A percentile compares a stretch with the other conserved stretches of the same genome.
phyloP scores from a whole-genome alignment of 2,888 invertebrate genomes.

The Dynastes grantii region DNA sequence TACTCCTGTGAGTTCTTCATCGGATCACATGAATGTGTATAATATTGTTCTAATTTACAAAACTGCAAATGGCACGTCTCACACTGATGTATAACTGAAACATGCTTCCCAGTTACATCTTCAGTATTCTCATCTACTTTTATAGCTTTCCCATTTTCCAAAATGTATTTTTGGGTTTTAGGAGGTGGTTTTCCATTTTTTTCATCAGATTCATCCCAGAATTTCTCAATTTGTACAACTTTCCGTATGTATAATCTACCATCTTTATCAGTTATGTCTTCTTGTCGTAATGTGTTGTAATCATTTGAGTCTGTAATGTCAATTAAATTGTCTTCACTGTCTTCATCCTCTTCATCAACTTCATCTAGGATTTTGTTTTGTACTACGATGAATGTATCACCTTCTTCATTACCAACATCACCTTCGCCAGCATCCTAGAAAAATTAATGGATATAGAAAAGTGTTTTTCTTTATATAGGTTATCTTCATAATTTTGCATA shows the following conservation, averaged over 20 bases:
- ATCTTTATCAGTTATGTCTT: slow-evolving; percentile 72
- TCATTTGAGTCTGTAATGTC: slow-evolving; percentile 52
- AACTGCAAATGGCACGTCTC: slow-evolving; percentile 71
- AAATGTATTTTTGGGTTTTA: slow-evolving; percentile 60
- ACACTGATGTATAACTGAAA: slow-evolving; percentile 69
- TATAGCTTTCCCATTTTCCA: slow-evolving; percentile 60
- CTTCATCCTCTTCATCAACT: slow-evolving; percentile 50
- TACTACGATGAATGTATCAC: slow-evolving; percentile 46
- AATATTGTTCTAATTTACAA: slow-evolving; percentile 69
- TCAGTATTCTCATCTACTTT: slow-evolving; percentile 60
- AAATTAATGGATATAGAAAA: neutral
- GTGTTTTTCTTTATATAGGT: no score
- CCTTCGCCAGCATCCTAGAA: slow-evolving; percentile 53
- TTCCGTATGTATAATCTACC: slow-evolving; percentile 72
- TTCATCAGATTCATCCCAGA: slow-evolving; percentile 70
- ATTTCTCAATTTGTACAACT: slow-evolving; percentile 75
- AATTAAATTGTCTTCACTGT: slow-evolving; percentile 33
- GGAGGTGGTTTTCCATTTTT: slow-evolving; percentile 60
- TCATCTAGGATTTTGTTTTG: slow-evolving; percentile 42
- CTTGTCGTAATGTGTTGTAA: slow-evolving; percentile 69
- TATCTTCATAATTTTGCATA: no score
- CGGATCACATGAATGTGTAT: slow-evolving; percentile 69
- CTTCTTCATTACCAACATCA: slow-evolving; percentile 39
- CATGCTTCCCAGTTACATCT: slow-evolving; percentile 52
- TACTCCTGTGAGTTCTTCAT: slow-evolving; percentile 62